phyloP scores from a whole-genome alignment of 2,797 vertebrate species.

The Petrocephalus schoutedeni region DNA sequence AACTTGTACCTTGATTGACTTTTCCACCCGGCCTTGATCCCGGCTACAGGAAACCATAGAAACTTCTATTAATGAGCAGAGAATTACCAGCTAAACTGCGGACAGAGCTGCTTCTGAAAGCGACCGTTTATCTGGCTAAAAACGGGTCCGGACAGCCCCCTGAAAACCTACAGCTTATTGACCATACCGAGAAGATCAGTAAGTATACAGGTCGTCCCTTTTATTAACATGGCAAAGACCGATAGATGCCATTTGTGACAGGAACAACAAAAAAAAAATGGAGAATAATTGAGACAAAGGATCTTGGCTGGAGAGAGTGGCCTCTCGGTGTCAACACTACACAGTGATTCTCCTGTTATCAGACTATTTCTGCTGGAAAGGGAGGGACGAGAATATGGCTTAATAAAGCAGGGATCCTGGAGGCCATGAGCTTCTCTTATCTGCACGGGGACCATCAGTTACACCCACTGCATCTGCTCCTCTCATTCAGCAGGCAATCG shows the following conservation, averaged over 20 bases:
- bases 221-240: slow-evolving; percentile 19
- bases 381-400: slow-evolving; percentile 1
- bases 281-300: slow-evolving; percentile 35
- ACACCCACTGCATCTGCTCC: background rate
- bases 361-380: background rate
- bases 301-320: slow-evolving; percentile 20
- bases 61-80: slow-evolving; percentile 2
- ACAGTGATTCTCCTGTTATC: background rate
- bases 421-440: background rate
- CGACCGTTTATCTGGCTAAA: background rate
- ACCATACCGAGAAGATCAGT: slow-evolving; percentile 14
- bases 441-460: background rate
- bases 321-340: slow-evolving; percentile 16
- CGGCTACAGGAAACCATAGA: slow-evolving; percentile 3
- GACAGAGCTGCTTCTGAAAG: background rate
- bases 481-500: background rate
- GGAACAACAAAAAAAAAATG: background rate
- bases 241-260: slow-evolving; percentile 24
- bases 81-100: background rate
- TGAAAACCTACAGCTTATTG: slow-evolving; percentile 19
- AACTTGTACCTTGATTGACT: background rate
- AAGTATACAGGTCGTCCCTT: slow-evolving; percentile 29
- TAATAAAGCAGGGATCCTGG: background rate
- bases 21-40: background rate
- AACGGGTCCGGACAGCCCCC: slow-evolving; percentile 9